These are phyloP conservation scores for Drosophila mayri DNA, from an alignment of 1,140 invertebrate species.

Conservation along the genomic window DNA sequence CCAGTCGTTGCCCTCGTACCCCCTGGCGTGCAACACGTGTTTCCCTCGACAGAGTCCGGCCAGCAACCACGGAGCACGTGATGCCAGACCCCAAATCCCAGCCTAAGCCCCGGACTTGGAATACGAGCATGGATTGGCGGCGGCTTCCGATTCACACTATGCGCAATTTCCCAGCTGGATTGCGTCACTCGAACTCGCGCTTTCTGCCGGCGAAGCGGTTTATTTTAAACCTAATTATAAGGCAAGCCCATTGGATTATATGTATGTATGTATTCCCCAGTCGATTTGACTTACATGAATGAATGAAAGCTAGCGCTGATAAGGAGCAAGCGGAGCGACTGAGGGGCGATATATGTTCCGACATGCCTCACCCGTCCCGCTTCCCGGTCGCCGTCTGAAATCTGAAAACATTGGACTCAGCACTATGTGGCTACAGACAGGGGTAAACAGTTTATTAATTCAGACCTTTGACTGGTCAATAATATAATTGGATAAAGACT, in stretches of 20 bases:
- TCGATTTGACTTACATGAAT: slow-evolving; percentile 76
- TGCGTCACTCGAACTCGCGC: slow-evolving; percentile 67
- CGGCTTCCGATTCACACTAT: slow-evolving; percentile 24
- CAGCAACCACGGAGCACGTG: slow-evolving; percentile 34
- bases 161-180: slow-evolving; percentile 55
- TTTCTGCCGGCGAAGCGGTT: slow-evolving; percentile 58
- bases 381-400: not conserved
- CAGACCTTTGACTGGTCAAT: not conserved
- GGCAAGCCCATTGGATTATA: slow-evolving; percentile 30
- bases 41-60: slow-evolving; percentile 17
- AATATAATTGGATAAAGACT: not conserved
- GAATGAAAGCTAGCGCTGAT: slow-evolving; percentile 69
- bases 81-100: slow-evolving; percentile 11
- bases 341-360: slow-evolving; percentile 11
- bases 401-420: slow-evolving; percentile 11
- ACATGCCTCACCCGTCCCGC: slow-evolving; percentile 1
- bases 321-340: slow-evolving; percentile 4
- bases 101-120: slow-evolving; percentile 5
- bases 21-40: slow-evolving; percentile 42
- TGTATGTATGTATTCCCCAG: slow-evolving; percentile 21
- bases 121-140: not conserved
- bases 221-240: slow-evolving; percentile 72
- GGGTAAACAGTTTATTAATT: slow-evolving; percentile 3
- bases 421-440: slow-evolving; percentile 10
- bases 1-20: slow-evolving; percentile 19